phyloP scores from a whole-genome alignment of 2,888 invertebrate genomes.

The Choreutis nemorana region DNA sequence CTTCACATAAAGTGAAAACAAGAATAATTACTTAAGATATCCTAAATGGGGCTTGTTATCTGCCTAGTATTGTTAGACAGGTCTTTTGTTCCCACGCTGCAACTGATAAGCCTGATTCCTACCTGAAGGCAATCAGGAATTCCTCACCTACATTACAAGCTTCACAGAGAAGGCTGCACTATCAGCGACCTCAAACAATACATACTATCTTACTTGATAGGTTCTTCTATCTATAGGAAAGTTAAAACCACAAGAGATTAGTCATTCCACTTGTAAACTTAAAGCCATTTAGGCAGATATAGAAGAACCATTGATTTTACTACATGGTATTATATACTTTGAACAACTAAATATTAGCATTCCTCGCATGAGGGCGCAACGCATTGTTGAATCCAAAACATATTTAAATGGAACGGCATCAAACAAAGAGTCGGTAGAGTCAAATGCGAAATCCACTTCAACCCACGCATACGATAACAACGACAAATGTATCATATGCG shows the following conservation, averaged over 20 bases:
- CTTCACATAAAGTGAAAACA: slow-evolving; percentile 46
- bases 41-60: slow-evolving; percentile 60
- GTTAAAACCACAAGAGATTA: too few relatives aligned
- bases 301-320: too few relatives aligned
- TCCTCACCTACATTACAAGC: too few relatives aligned
- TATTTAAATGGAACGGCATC: slow-evolving; percentile 39
- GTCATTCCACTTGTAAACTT: too few relatives aligned
- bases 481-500: slow-evolving; percentile 48
- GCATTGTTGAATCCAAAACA: slow-evolving; percentile 46
- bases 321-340: slow-evolving; percentile 22
- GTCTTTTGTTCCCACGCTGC: slow-evolving; percentile 59
- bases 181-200: too few relatives aligned
- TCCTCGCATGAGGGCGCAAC: slow-evolving; percentile 42
- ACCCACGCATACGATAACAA: slow-evolving; percentile 42
- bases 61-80: slow-evolving; percentile 58
- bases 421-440: slow-evolving; percentile 47
- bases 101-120: slow-evolving; percentile 59
- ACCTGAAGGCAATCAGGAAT: too few relatives aligned
- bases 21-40: slow-evolving; percentile 46
- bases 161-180: too few relatives aligned
- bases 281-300: too few relatives aligned
- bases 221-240: too few relatives aligned
- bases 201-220: too few relatives aligned
- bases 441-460: slow-evolving; percentile 52
- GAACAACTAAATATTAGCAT: slow-evolving; percentile 36